Base-by-base conservation (phyloP, 2,113 vertebrate genomes). In the Fregetta grallaria region DNA sequence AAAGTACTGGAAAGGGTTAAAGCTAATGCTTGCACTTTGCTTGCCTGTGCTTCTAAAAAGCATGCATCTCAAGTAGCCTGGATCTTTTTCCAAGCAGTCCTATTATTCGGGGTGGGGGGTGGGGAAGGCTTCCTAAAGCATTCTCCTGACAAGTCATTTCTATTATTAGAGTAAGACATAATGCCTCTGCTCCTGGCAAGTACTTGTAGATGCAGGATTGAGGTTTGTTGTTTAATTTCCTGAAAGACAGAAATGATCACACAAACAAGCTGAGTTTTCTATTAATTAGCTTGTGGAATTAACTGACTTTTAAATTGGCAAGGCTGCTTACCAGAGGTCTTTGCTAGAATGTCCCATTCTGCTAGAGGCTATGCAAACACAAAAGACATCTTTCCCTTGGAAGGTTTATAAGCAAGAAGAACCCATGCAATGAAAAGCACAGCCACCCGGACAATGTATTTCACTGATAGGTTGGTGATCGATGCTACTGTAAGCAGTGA, bases 41-140 rank as follows among this genome's bases (percentile, higher is more conserved):
- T 47, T 21, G 90, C 66, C 73, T 4, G 9, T 56, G 62, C 25
- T 71, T 42, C 91, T 25, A 62, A 79, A 82, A 91, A 89, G 63
- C 81, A 93, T 96, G 95, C 94, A 97, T 92, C 70, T 92, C 86
- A 96, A 96, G 94, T 87, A 96, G 93, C 81, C 61, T 88, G 94
- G 91, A 70, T 91, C 87, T 91, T 87, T 96, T 95, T 93, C 90
- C 87, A 93, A 40, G 71, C 83, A 89, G 73, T 52, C 40, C 81
- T 97, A 85, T 96, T 96, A 96, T 96, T 90, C 27, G 1, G 49
- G 42, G 36, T 82, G 21, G 95, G 91, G 95, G 95, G 34, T 56
- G 53, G 92, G 93, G 77, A 94, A 87, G 65, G 77, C 86, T 90
- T 96, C 87, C 93, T 53, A 97, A 92, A 94, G 86, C 65, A 65